A percentile compares a stretch with the other conserved stretches of the same genome.
phyloP scores from a whole-genome alignment of 2,888 invertebrate species.

The Callosobruchus maculatus region DNA sequence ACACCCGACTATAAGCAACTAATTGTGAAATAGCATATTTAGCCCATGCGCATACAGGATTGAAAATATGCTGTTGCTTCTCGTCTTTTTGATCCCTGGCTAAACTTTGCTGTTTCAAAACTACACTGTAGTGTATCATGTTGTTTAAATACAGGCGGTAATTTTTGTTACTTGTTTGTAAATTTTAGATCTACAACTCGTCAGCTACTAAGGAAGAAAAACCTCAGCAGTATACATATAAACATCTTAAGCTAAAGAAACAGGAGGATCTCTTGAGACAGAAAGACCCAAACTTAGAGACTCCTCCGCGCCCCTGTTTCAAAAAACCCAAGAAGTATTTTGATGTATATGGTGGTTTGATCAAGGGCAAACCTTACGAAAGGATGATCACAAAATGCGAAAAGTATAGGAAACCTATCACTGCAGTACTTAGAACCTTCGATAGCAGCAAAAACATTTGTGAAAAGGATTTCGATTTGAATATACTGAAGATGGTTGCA shows the following conservation, averaged over 20 bases:
- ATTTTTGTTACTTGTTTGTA: not conserved
- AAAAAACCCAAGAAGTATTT: not conserved
- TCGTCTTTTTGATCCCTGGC: no score
- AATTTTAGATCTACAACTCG: conserved; percentile 1
- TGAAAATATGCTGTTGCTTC: no score
- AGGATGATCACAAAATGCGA: conserved; percentile 13
- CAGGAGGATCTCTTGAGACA: conserved; percentile 26
- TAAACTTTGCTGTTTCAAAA: no score
- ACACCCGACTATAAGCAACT: no score
- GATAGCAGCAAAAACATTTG: conserved; percentile 28
- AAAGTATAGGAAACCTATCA: conserved; percentile 14
- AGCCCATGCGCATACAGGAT: no score
- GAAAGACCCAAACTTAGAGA: conserved; percentile 22
- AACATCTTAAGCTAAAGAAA: conserved; percentile 16
- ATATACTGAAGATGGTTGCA: conserved; percentile 20
- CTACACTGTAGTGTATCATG: no score
- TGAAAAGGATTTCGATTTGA: conserved; percentile 31
- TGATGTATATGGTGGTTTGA: not conserved
- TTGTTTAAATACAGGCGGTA: no score
- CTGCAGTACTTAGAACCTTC: conserved; percentile 15
- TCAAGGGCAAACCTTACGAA: conserved; percentile 20
- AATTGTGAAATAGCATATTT: no score
- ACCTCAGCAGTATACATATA: conserved; percentile 2
- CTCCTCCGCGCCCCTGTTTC: not conserved
- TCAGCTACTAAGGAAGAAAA: not conserved